Evolutionary conservation across 2,888 invertebrate genomes (phyloP).

Genomic region (Dryobota labecula): DNA sequence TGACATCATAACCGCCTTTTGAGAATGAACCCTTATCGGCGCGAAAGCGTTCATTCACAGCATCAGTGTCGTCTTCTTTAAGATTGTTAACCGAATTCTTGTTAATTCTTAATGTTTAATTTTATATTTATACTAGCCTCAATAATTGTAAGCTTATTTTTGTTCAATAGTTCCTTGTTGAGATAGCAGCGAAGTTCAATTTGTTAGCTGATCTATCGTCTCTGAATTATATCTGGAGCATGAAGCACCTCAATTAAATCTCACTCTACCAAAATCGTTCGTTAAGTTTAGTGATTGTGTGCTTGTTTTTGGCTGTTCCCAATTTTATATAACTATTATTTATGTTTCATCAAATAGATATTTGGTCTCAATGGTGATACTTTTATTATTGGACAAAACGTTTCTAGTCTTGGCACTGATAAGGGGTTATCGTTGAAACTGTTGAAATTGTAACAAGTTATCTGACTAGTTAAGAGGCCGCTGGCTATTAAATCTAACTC

Average conservation of each 20-base stretch:
- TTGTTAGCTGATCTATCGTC: conserved; percentile 4
- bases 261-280: background rate
- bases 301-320: background rate
- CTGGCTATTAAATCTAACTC: conserved; percentile 66
- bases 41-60: conserved; percentile 85
- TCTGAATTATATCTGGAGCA: background rate
- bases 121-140: conserved; percentile 23
- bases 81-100: conserved; percentile 47
- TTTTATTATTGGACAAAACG: conserved; percentile 58
- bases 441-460: conserved; percentile 85
- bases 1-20: conserved; percentile 84
- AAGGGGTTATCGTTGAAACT: conserved; percentile 83
- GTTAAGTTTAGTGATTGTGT: background rate
- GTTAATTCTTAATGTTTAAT: conserved; percentile 24
- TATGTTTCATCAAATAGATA: conserved; percentile 2
- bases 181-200: conserved; percentile 7
- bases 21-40: conserved; percentile 83
- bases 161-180: conserved; percentile 24
- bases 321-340: background rate
- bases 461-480: conserved; percentile 78
- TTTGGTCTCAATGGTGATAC: conserved; percentile 22
- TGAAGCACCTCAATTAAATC: background rate
- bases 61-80: conserved; percentile 63
- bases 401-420: conserved; percentile 81
- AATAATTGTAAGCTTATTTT: conserved; percentile 31